Percentiles rank a stretch among this genome's conserved stretches.
Evolutionary conservation across 2,888 invertebrate genomes (phyloP).

Genomic region (Baccha elongata): DNA sequence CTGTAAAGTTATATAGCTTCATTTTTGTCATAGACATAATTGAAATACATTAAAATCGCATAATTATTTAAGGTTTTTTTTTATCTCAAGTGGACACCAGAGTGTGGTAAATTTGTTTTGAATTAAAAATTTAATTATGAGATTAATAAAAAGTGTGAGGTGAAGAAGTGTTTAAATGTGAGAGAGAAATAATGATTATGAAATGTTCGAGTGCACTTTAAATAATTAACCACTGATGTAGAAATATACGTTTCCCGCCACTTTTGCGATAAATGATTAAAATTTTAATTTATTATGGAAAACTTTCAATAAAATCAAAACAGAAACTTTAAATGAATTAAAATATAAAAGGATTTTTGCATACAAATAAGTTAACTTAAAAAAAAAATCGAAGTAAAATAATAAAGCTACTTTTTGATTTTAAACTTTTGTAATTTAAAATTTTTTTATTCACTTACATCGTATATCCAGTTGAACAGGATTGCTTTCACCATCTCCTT

Average conservation of each 20-base stretch:
- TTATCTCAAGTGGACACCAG: not conserved
- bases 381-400: too few species aligned
- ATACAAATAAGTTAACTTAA: too few species aligned
- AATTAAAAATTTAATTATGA: not conserved
- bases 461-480: slow-evolving; percentile 91
- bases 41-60: not conserved
- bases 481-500: slow-evolving; percentile 94
- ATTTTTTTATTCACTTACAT: slow-evolving; percentile 89
- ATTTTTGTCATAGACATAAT: not conserved
- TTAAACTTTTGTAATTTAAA: too few species aligned
- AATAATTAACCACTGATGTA: not conserved
- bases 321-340: too few species aligned
- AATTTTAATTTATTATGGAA: too few species aligned
- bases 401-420: too few species aligned
- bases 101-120: not conserved
- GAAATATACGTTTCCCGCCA: too few species aligned
- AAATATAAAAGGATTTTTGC: too few species aligned
- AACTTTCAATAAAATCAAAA: too few species aligned
- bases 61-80: not conserved
- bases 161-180: not conserved
- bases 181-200: not conserved
- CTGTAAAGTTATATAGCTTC: not conserved
- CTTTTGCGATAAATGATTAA: too few species aligned
- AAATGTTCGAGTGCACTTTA: not conserved
- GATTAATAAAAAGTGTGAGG: not conserved